These are phyloP conservation scores for Illadopsis cleaveri DNA, from an alignment of 2,113 vertebrate genomes.

Conservation along the genomic window DNA sequence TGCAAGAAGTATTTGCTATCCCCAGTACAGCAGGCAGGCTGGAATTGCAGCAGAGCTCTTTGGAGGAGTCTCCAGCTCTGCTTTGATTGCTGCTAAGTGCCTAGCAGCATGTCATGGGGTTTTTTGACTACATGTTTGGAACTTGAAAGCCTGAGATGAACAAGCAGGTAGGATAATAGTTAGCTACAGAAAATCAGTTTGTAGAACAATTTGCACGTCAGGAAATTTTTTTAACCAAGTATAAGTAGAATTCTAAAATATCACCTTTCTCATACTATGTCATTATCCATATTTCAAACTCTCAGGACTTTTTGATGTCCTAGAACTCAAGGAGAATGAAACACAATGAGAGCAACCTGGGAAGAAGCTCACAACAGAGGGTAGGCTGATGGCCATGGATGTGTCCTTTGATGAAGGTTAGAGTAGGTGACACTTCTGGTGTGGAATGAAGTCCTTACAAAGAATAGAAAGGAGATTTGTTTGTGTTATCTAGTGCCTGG, in stretches of 20 bases:
- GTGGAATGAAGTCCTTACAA: background rate
- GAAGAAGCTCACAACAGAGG: background rate
- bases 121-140: background rate
- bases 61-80: background rate
- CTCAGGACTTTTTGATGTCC: background rate
- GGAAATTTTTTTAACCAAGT: background rate
- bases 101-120: rapidly evolving
- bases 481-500: background rate
- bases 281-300: background rate
- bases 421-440: background rate
- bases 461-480: background rate
- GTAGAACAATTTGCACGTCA: background rate
- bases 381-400: background rate
- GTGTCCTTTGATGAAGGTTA: background rate
- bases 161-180: background rate
- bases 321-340: background rate
- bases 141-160: background rate
- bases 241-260: background rate
- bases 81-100: background rate
- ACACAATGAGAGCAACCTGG: background rate
- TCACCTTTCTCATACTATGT: background rate
- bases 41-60: background rate
- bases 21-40: background rate
- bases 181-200: background rate
- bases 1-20: background rate